These are phyloP conservation scores for Gryllus bimaculatus DNA, from an alignment of 1,140 invertebrate genomes.

Conservation along the genomic window DNA sequence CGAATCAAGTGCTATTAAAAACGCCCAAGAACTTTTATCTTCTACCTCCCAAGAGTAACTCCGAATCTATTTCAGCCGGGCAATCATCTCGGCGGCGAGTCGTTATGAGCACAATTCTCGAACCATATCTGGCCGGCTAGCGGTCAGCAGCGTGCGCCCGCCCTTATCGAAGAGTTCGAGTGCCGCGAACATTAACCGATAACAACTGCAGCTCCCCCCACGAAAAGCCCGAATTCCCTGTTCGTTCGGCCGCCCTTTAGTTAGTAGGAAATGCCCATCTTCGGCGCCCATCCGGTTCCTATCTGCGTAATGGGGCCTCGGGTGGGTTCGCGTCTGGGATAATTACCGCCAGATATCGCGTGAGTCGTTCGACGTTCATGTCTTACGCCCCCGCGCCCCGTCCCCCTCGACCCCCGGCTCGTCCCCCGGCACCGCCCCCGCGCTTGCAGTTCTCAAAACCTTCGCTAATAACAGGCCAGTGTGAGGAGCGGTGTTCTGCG, in stretches of 20 bases:
- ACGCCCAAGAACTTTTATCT: too few species aligned
- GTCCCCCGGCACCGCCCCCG: too few species aligned
- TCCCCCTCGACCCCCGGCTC: neutral
- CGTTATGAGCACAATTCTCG: too few species aligned
- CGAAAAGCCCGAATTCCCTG: neutral
- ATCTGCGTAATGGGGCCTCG: neutral
- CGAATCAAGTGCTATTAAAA: too few species aligned
- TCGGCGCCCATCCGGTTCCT: neutral
- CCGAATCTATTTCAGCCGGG: too few species aligned
- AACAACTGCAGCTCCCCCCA: too few species aligned
- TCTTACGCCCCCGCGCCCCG: neutral
- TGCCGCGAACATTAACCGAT: too few species aligned
- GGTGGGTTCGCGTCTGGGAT: neutral
- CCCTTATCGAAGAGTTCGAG: too few species aligned
- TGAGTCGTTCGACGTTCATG: neutral
- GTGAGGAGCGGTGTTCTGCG: neutral
- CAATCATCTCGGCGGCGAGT: too few species aligned
- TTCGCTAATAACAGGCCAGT: neutral
- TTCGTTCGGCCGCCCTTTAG: neutral
- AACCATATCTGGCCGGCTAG: too few species aligned
- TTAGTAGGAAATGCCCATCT: neutral
- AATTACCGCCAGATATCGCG: slow-evolving; percentile 3
- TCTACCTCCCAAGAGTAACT: too few species aligned
- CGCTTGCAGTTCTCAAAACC: neutral
- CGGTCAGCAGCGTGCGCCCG: too few species aligned